These are phyloP conservation scores for Cosmia pyralina DNA, from an alignment of 2,888 invertebrate genomes.

Conservation along the genomic window DNA sequence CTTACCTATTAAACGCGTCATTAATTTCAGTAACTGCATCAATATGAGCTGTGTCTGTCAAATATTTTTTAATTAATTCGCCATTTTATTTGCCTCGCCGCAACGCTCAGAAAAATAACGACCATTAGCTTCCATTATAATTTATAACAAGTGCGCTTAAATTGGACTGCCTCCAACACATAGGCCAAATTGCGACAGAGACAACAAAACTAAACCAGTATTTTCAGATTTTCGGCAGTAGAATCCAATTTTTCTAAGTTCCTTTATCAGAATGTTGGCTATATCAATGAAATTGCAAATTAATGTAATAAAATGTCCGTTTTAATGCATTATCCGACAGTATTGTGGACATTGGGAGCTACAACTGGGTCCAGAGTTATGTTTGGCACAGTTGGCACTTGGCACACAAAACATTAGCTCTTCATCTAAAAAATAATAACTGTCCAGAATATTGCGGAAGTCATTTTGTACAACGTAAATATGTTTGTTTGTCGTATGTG, in stretches of 20 bases:
- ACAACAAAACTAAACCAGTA: slow-evolving; percentile 29
- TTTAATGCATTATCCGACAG: slow-evolving; percentile 68
- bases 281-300: slow-evolving; percentile 71
- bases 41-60: slow-evolving; percentile 48
- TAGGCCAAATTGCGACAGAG: slow-evolving; percentile 44
- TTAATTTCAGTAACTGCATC: slow-evolving; percentile 50
- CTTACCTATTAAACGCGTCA: slow-evolving; percentile 43
- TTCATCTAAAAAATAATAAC: slow-evolving; percentile 73
- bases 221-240: slow-evolving; percentile 24
- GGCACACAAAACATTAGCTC: slow-evolving; percentile 67
- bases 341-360: slow-evolving; percentile 66
- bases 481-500: slow-evolving; percentile 65
- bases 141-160: slow-evolving; percentile 56
- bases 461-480: slow-evolving; percentile 71
- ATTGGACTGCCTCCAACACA: slow-evolving; percentile 60
- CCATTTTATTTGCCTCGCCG: slow-evolving; percentile 47
- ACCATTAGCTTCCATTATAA: slow-evolving; percentile 54
- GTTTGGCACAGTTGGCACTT: slow-evolving; percentile 79
- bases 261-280: slow-evolving; percentile 60
- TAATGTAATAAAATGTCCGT: slow-evolving; percentile 68
- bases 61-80: slow-evolving; percentile 60
- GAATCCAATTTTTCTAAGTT: slow-evolving; percentile 21
- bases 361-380: slow-evolving; percentile 74
- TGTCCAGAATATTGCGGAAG: slow-evolving; percentile 72
- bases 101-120: slow-evolving; percentile 51